Evolutionary conservation across 2,888 invertebrate genomes (phyloP).

Genomic region (Urechis unicinctus): DNA sequence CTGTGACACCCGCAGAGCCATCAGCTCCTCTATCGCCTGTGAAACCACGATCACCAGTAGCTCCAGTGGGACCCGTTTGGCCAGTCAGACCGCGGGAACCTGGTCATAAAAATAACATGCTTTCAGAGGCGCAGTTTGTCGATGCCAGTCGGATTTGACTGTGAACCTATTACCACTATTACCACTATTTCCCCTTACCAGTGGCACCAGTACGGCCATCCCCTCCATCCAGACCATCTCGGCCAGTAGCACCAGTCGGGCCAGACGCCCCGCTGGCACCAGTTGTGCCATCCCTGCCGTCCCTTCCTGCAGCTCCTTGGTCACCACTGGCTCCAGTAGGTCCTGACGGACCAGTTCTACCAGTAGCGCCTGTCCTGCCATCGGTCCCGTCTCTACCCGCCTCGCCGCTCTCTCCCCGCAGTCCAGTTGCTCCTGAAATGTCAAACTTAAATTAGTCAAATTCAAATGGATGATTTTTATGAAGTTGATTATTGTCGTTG

Average conservation of each 20-base stretch:
- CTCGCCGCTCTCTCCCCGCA: slow-evolving; percentile 1
- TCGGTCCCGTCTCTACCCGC: too few species aligned
- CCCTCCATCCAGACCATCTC: slow-evolving; percentile 2
- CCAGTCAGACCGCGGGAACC: slow-evolving; percentile 9
- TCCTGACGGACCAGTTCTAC: too few species aligned
- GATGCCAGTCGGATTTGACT: too few species aligned
- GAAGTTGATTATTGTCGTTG: too few species aligned
- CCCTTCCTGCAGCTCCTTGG: not conserved
- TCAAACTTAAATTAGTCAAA: too few species aligned
- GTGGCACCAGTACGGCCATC: slow-evolving; percentile 1
- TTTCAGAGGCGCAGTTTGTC: too few species aligned
- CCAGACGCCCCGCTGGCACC: slow-evolving; percentile 7
- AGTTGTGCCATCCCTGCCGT: slow-evolving; percentile 3
- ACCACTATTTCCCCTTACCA: not conserved
- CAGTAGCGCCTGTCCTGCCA: too few species aligned
- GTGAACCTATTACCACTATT: not conserved
- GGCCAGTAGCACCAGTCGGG: slow-evolving; percentile 1
- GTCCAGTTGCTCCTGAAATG: slow-evolving; percentile 1
- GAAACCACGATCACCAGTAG: slow-evolving; percentile 5
- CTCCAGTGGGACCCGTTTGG: not conserved
- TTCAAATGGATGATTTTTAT: too few species aligned
- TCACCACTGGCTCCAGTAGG: slow-evolving; percentile 7
- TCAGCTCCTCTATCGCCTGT: slow-evolving; percentile 11
- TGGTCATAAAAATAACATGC: not conserved
- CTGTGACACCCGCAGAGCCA: slow-evolving; percentile 4